Evolutionary conservation across 2,888 invertebrate genomes (phyloP), one percentile per base, ranked within the genome.

Genomic region (Lasioglossum morio): DNA sequence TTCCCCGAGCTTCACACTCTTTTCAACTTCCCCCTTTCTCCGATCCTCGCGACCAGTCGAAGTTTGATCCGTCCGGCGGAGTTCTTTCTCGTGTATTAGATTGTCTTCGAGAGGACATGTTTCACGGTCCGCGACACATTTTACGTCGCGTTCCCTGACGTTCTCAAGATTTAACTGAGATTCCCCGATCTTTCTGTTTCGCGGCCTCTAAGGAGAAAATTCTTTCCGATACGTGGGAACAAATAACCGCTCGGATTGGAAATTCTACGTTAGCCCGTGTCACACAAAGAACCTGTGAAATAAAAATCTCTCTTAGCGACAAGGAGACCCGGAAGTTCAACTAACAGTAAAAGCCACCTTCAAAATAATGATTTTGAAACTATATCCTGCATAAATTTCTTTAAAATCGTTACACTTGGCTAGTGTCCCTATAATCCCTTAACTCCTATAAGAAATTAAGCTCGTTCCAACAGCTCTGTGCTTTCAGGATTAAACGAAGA

Each of bases 1-100:
- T 88, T 89, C 86, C 83, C 81, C 79, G 81, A 83, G 80, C 72
- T 84, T 77, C 37, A 23, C 66, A 19, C 16, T 10, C 60, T 27
- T 5, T 14, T 43, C 57, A 19, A 37, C 1, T 23, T 57, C 23
- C 48, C 46, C 37, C 0, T 57, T 48, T 34, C 16, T 4, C n/a
- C 53, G 53, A 19, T 57, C 30, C 60, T 34, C 7, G 48, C 66
- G 30, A 27, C 57, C 70, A 75, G 46, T 75, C 72, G 77, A 74
- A 48, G 27, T 78, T 82, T 73, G 77, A 79, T 79, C 70, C 53
- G 48, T 53, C 23, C 70, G 34, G 57, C 14, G 63, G 8, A 79
- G 16, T 74, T 77, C 34, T 60, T 72, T 40, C 63, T 1, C 48
- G 19, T 53, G 19, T n/a, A 48, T 43, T 30, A 40, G 63, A 78